Conservation (phyloP, 2,797 vertebrate species). For the Bradypodion ventrale region DNA sequence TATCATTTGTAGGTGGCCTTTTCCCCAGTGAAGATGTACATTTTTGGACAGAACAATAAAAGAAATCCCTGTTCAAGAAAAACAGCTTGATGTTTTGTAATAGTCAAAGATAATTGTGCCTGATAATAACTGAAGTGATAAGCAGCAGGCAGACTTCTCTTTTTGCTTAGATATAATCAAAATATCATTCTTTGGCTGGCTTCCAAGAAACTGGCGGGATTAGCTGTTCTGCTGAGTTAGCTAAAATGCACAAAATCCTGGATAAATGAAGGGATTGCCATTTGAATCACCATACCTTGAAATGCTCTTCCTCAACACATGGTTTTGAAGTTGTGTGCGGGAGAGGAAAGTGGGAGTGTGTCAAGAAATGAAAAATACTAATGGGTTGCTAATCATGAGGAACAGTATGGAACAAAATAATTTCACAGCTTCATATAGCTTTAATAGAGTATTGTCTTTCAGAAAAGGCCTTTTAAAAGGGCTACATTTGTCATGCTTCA, state of each 20-base stretch:
- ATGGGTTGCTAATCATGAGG: neutral
- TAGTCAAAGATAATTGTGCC: constrained; percentile 16
- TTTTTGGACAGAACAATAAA: constrained; percentile 40
- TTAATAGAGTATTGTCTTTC: neutral
- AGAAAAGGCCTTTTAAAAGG: neutral
- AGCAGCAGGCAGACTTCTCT: neutral
- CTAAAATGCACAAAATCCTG: constrained; percentile 5
- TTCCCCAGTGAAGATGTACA: constrained; percentile 32
- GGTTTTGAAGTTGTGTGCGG: neutral
- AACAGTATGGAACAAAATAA: neutral
- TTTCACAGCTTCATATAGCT: neutral
- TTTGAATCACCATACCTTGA: neutral
- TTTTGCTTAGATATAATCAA: neutral
- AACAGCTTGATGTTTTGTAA: constrained; percentile 28
- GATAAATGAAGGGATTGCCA: neutral
- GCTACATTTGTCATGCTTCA: neutral
- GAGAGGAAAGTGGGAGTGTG: neutral
- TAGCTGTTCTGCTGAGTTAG: neutral
- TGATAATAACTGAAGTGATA: neutral
- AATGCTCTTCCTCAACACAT: neutral
- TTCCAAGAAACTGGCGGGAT: neutral
- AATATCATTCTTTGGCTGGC: neutral
- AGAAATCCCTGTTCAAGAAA: constrained; percentile 48
- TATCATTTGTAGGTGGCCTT: too few species aligned
- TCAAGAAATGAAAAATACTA: neutral